These are phyloP conservation scores for Eulacestoma nigropectus DNA, from an alignment of 2,113 vertebrate species.

Conservation along the genomic window DNA sequence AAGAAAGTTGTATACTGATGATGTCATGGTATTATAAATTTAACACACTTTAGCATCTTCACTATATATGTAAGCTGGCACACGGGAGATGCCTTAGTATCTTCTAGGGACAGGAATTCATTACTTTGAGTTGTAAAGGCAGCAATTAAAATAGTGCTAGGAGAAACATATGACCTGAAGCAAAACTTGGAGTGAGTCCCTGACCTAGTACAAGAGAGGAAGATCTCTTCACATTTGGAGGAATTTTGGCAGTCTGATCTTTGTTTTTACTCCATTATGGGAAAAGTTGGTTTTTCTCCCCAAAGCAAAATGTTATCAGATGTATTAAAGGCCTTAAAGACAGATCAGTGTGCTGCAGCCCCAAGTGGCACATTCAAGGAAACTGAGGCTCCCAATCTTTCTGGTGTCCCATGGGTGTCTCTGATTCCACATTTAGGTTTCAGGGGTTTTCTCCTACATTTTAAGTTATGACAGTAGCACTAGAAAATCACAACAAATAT, in stretches of 20 bases:
- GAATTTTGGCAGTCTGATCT: neutral
- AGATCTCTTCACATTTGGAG: neutral
- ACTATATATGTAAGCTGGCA: neutral
- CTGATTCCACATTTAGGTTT: neutral
- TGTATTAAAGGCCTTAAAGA: neutral
- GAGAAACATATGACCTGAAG: neutral
- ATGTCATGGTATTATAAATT: neutral
- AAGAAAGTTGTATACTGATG: neutral
- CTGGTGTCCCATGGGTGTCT: neutral
- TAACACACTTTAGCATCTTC: no score
- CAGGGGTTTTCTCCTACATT: neutral
- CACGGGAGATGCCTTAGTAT: neutral
- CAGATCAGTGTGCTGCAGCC: neutral
- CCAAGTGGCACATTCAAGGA: neutral
- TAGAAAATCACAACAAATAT: neutral
- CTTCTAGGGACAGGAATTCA: neutral
- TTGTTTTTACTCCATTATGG: neutral
- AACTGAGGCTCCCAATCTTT: neutral
- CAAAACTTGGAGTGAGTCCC: neutral
- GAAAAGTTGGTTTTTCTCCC: neutral
- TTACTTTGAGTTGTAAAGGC: neutral
- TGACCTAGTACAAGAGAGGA: neutral
- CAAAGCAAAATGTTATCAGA: neutral
- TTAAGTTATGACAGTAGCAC: neutral
- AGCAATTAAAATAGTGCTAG: neutral